Conservation (phyloP, 2,888 invertebrate species). For the Phyllotreta cruciferae region DNA sequence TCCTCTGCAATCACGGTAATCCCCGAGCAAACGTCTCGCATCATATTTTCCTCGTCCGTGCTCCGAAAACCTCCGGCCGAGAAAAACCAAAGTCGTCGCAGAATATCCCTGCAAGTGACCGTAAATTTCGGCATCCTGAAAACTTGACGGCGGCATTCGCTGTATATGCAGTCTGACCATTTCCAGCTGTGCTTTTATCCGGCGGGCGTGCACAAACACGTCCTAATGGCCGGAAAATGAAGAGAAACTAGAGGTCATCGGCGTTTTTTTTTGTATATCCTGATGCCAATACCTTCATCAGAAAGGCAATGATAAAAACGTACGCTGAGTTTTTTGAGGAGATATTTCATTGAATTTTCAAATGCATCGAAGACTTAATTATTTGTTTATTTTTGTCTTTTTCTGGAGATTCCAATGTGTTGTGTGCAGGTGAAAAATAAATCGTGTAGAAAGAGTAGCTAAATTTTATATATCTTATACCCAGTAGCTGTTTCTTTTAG, state of each 20-base stretch:
- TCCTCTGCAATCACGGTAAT: conserved; percentile 32
- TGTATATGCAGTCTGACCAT: conserved; percentile 35
- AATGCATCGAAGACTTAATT: too few relatives aligned
- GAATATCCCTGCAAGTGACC: conserved; percentile 35
- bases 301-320: too few relatives aligned
- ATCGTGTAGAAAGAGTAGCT: too few relatives aligned
- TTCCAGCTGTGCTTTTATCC: conserved; percentile 41
- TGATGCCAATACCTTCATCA: neutral
- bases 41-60: conserved; percentile 28
- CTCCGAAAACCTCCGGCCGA: conserved; percentile 19
- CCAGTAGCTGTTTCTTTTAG: neutral
- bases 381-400: too few relatives aligned
- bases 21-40: conserved; percentile 27
- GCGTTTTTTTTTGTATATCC: neutral
- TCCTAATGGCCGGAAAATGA: conserved; percentile 36
- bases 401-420: too few relatives aligned
- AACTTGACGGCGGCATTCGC: conserved; percentile 36
- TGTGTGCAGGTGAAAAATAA: too few relatives aligned
- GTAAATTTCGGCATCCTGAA: conserved; percentile 38
- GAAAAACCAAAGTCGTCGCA: conserved; percentile 32
- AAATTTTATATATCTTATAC: too few relatives aligned
- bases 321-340: too few relatives aligned
- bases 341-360: too few relatives aligned
- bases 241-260: neutral
- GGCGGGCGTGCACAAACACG: conserved; percentile 40